Base-by-base conservation (phyloP, 2,797 vertebrate species). In the Galago senegalensis region DNA sequence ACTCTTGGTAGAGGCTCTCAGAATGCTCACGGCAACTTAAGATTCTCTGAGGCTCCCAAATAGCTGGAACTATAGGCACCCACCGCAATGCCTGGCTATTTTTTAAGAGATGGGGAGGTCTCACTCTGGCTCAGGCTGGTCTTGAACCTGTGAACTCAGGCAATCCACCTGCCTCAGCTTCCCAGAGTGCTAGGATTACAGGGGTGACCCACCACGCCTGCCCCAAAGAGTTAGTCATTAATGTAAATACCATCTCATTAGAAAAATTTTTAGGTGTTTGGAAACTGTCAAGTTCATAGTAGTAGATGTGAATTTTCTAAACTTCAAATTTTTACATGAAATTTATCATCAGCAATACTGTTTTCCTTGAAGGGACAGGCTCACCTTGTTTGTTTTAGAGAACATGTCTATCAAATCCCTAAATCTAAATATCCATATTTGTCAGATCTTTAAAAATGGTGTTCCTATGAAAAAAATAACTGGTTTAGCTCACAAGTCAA, bases 281-380 rank as follows among this genome's bases (percentile, higher is more conserved):
- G 81, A 82, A 49, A 18, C 63, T 65, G n/a, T 70, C 43, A 72
- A 11, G 29, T 89, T 83, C 40, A 25, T 34, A 14, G 9, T 86
- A 65, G 9, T 87, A 34, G 40, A 49, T 18, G 16, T 40, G 79
- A 75, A 60, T 69, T 91, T 91, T 80, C n/a, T 53, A 49, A 43
- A 70, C 79, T 79, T 60, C 43, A 34, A 53, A 91, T 90, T 96
- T 94, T 83, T 34, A 75, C 56, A 37, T 86, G 56, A 93, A 65
- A 53, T 91, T 72, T 88, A 49, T 70, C 43, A 5, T 65, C 76
- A n/a, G 20, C 13, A 69, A 16, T 73, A 87, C 21, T 25, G 4
- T 89, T 86, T 94, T 82, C 11, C 67, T 93, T 73, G 5, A 79
- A 53, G 49, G 75, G 67, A 49, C 49, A 93, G 20, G 69, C 18